Percentiles rank a stretch among this genome's conserved stretches.
Evolutionary conservation across 2,888 invertebrate genomes (phyloP).

Genomic region (Geotrupes spiniger): DNA sequence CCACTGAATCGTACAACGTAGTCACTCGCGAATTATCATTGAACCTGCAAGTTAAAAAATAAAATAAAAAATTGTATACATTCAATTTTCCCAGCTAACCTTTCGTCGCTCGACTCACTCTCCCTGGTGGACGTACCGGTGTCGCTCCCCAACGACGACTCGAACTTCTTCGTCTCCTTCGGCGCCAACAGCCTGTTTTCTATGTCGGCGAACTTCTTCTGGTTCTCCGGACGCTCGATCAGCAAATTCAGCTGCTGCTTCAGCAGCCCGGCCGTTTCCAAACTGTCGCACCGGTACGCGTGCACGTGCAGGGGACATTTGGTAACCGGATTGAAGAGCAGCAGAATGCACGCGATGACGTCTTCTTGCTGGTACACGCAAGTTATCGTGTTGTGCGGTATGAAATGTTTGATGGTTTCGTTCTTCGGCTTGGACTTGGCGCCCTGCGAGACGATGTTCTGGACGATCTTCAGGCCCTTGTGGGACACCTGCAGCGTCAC

Average conservation of each 20-base stretch:
- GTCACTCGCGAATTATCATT: conserved; percentile 57
- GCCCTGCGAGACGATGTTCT: conserved; percentile 56
- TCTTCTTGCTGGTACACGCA: conserved; percentile 89
- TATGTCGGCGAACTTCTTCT: conserved; percentile 80
- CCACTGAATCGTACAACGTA: conserved; percentile 84
- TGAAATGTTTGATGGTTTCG: conserved; percentile 86
- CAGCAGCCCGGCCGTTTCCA: conserved; percentile 86
- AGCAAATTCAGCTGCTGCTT: conserved; percentile 81
- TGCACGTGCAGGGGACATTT: conserved; percentile 95
- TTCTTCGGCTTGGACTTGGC: conserved; percentile 47
- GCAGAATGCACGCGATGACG: conserved; percentile 87
- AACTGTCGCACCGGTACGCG: conserved; percentile 90
- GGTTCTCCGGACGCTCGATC: conserved; percentile 79
- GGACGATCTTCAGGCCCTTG: conserved; percentile 92
- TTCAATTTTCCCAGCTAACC: conserved; percentile 48
- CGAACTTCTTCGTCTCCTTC: conserved; percentile 65
- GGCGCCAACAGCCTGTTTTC: conserved; percentile 60
- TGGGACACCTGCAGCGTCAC: conserved; percentile 88
- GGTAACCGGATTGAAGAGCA: conserved; percentile 92
- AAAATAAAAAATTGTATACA: background rate
- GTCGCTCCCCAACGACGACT: conserved; percentile 74
- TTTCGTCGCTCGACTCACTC: conserved; percentile 68
- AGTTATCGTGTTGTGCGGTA: conserved; percentile 90
- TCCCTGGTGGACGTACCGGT: conserved; percentile 64
- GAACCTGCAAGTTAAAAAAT: conserved; percentile 39